phyloP scores from a whole-genome alignment of 2,797 vertebrate genomes.

The Halcyon smyrnensis region DNA sequence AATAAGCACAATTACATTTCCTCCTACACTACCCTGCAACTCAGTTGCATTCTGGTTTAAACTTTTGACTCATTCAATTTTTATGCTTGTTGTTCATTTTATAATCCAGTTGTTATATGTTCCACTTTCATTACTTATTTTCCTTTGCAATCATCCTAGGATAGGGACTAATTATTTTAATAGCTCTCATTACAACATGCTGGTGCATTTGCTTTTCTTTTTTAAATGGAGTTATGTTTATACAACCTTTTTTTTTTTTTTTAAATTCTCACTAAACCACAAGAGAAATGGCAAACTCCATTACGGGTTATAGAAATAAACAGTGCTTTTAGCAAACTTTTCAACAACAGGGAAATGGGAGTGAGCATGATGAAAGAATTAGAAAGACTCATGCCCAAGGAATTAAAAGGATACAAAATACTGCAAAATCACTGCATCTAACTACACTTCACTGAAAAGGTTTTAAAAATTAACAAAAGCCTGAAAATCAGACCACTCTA shows the following conservation, averaged over 20 bases:
- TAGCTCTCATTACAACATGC: conserved; percentile 49
- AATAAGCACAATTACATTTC: conserved; percentile 33
- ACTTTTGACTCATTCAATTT: conserved; percentile 42
- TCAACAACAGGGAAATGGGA: not conserved
- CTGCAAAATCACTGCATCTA: not conserved
- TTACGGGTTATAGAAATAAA: not conserved
- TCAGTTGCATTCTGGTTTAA: conserved; percentile 29
- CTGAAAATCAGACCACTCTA: not conserved
- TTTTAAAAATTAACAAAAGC: not conserved
- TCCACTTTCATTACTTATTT: conserved; percentile 60
- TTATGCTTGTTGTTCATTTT: conserved; percentile 47
- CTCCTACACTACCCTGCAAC: not conserved
- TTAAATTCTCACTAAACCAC: not conserved
- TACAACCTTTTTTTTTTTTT: not conserved
- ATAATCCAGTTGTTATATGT: conserved; percentile 37
- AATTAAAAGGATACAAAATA: not conserved
- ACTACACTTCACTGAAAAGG: not conserved
- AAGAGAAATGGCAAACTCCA: not conserved
- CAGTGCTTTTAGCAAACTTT: not conserved
- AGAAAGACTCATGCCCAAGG: not conserved
- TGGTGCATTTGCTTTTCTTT: conserved; percentile 42
- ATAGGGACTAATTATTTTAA: conserved; percentile 67
- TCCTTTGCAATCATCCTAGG: conserved; percentile 47
- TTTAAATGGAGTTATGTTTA: conserved; percentile 32
- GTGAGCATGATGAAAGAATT: not conserved